Evolutionary conservation across 2,113 vertebrate species (phyloP), one percentile per base, ranked within the genome.

Genomic region (Nothocercus julius): DNA sequence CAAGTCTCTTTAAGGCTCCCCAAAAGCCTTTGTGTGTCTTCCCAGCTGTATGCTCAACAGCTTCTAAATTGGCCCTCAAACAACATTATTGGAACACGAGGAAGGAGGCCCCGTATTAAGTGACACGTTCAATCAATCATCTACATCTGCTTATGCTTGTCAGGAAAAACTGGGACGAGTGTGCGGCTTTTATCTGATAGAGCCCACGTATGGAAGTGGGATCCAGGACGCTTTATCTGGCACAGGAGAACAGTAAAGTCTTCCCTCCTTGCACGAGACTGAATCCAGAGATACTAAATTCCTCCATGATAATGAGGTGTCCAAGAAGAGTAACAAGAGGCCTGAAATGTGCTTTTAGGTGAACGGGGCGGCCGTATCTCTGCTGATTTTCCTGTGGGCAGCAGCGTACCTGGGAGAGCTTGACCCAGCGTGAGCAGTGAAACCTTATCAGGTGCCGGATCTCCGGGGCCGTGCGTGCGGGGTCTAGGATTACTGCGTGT

Each of bases 221-320:
- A 82, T 97, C 93, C 72, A 84, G 75, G 93, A 76, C 30, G n/a
- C 44, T 95, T 96, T 92, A 96, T 86, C 72, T 90, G 79, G 63
- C 96, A 86, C 82, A 87, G 77, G 94, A 97, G 94, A 89, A 87
- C 69, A 82, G 64, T 96, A 95, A 97, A 96, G 78, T 17, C 64
- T 89, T 92, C 89, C 66, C 44, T 91, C 87, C 64, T 87, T 61
- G 20, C 56, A 56, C 58, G 53, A 92, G 93, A 76, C 72, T 85
- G 92, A 82, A 85, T 90, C 67, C 82, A 91, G 84, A 97, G 89
- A 96, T 95, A 81, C 36, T 54, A 40, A 96, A 95, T 95, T 97
- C 89, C 92, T 94, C 56, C 67, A 88, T 47, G 85, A 92, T 96
- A 93, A 97, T 85, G 96, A 97, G 92, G 90, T 95, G 93, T 94